Base-by-base conservation (phyloP, 92 coral and sea anemone genomes). In the Heteractis magnifica region DNA sequence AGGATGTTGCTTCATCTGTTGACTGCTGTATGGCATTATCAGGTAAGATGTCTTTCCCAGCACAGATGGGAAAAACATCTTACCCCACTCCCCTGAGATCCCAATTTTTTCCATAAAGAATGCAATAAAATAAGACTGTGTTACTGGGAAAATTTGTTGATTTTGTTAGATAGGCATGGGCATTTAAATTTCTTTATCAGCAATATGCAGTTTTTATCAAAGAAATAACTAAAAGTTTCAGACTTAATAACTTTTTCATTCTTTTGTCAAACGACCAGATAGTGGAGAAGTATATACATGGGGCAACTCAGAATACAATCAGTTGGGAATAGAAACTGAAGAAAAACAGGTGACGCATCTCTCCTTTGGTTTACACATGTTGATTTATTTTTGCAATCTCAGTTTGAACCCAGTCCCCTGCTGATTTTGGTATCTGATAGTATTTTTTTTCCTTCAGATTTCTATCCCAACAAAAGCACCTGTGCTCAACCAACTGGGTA, bases 301-400 rank as follows among this genome's bases (percentile, higher is more conserved):
- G 98, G 98, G 98, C 3, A 95, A 95, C 84, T 89, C 93, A 14
- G 98, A 95, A 82, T 95, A 95, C 75, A 79, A 86, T 60, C 98
- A 95, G 81, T 83, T 95, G 16, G 95, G 92, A 15, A 68, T 83
- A 12, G 84, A 77, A 44, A 87, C 90, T 34, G 86, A 91, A 10
- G 91, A 95, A 56, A 88, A 90, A 26, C 92, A 93, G 85, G 98
- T 95, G 11, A 26, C 44, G 50, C 50, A 68, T 23, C 73, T 18
- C 26, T 14, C 8, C 5, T 0, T 19, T 68, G 0, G 8, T 21
- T 23, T 21, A 19, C 3, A 8, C 21, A 13, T 20, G 5, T 65
- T 53, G 58, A 53, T 8, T 53, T 53, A 0, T 65, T 65, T n/a
- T 23, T 4, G 11, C 10, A 65, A 12, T 2, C 5, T 26, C 72